A percentile compares a stretch with the other conserved stretches of the same genome.
Conservation (phyloP, 2,888 invertebrate genomes). For the Spialia ferax region DNA sequence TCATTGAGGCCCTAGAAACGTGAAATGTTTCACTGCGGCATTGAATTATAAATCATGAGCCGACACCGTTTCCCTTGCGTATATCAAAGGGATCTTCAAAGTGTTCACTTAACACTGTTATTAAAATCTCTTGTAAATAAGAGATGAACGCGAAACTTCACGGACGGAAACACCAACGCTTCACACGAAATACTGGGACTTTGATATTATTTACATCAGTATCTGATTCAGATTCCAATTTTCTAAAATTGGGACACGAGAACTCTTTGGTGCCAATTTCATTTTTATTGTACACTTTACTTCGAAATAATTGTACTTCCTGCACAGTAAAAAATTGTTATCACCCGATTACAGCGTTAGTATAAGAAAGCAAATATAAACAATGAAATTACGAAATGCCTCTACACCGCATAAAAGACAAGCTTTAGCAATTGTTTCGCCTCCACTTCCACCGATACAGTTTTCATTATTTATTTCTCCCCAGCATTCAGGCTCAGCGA, state of each 20-base stretch:
- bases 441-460: constrained; percentile 46
- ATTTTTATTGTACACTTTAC: background rate
- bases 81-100: constrained; percentile 76
- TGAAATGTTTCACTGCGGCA: background rate
- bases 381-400: constrained; percentile 12
- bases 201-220: constrained; percentile 6
- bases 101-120: constrained; percentile 68
- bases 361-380: background rate
- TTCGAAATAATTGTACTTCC: background rate
- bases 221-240: background rate
- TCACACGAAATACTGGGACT: constrained; percentile 16
- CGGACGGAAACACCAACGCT: constrained; percentile 32
- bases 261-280: background rate
- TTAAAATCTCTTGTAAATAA: constrained; percentile 61
- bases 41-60: constrained; percentile 75
- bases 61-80: constrained; percentile 52
- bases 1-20: no score
- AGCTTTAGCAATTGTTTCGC: constrained; percentile 38
- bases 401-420: constrained; percentile 20
- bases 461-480: constrained; percentile 51
- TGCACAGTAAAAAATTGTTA: background rate
- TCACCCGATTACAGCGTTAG: background rate
- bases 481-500: constrained; percentile 47
- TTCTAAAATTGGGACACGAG: background rate
- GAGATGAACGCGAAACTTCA: constrained; percentile 55